Base-by-base conservation (phyloP, 2,797 vertebrate genomes). In the Neosilurus hyrtlii region DNA sequence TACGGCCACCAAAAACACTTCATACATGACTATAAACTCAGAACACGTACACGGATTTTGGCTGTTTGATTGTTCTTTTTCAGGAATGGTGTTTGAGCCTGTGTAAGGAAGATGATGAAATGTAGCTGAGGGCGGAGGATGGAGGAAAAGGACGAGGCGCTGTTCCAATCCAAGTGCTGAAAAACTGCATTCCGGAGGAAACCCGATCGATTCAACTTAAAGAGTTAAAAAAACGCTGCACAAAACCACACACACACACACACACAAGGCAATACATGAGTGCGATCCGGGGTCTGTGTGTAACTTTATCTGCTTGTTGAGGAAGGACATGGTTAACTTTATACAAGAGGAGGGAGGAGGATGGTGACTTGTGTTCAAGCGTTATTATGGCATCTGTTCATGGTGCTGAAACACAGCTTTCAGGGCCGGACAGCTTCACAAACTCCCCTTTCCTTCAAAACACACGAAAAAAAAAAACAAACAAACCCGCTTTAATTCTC, bases 381-480 rank as follows among this genome's bases (percentile, higher is more conserved):
- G 35, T 85, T 79, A 80, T 37, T 43, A 24, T 88, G 90, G 93
- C 94, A 94, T 94, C 96, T 96, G 94, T 89, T 93, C 94, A 88
- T 88, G 95, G 95, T 96, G 93, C 96, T 96, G 95, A 96, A 93
- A 90, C 79, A 90, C 81, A 89, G 82, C n/a, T 26, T 87, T 87
- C 89, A 73, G 89, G 87, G 90, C 90, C 3, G 85, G 12, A 18
- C 86, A 52, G 83, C 80, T 84, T 51, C 43, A 30, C 43, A 43
- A 43, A 43, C 22, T 59, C 20, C n/a, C 43, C 56, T 77, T 62
- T 59, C 65, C 52, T 30, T 26, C 12, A 11, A 62, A 76, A 11
- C n/a, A n/a, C 72, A 30, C 16, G 0, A 37, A 18, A 52, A 0
- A 7, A 62, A 59, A 0, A 7, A 62, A 59, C 30, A 30, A 75